These are phyloP conservation scores for Epistrophella euchroma DNA, from an alignment of 2,888 invertebrate species.

Conservation along the genomic window DNA sequence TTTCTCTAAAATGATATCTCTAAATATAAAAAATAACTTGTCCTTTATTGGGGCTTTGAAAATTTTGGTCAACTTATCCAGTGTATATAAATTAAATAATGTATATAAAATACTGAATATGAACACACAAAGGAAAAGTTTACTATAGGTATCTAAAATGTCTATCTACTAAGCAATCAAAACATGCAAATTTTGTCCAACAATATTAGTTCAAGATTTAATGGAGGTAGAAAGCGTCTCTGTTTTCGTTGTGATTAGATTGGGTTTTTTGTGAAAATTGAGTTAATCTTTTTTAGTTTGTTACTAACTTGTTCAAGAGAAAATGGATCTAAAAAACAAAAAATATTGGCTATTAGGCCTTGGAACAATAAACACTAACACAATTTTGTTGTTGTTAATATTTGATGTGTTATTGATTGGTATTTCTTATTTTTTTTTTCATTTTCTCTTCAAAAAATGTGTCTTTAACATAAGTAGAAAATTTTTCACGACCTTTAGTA, in stretches of 20 bases:
- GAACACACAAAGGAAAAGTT: neutral
- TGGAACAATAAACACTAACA: neutral
- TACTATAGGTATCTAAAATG: neutral
- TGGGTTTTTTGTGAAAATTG: constrained; percentile 34
- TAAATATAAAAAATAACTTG: neutral
- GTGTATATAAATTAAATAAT: neutral
- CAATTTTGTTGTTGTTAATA: too few relatives aligned
- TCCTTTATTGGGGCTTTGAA: neutral
- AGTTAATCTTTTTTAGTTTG: constrained; percentile 17
- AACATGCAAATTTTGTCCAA: constrained; percentile 27
- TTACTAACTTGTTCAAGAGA: neutral
- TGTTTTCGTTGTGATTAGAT: constrained; percentile 4
- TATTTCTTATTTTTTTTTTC: too few relatives aligned
- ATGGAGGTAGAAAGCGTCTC: neutral
- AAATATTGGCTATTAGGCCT: constrained; percentile 11
- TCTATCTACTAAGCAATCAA: constrained; percentile 1
- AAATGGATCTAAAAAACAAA: neutral
- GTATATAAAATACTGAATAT: neutral
- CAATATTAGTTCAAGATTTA: constrained; percentile 6
- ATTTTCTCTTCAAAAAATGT: too few relatives aligned
- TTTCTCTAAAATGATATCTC: too few relatives aligned
- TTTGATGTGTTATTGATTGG: too few relatives aligned
- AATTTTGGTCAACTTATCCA: neutral
- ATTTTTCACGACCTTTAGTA: too few relatives aligned
- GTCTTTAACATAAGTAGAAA: too few relatives aligned